A percentile compares a stretch with the other conserved stretches of the same genome.
phyloP scores from a whole-genome alignment of 2,113 vertebrate genomes.

The Sciurus niger region DNA sequence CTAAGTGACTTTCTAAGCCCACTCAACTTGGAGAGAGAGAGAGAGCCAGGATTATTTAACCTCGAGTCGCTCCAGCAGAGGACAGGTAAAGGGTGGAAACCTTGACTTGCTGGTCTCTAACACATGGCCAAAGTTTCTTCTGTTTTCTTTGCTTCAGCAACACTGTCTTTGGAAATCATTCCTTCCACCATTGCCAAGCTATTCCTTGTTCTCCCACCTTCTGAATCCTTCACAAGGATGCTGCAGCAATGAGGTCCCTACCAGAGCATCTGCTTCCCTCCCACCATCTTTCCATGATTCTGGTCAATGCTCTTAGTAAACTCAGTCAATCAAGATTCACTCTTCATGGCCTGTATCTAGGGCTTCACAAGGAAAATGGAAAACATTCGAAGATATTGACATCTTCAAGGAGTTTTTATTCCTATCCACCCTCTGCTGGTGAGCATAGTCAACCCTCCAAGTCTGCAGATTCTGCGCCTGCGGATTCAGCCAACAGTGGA shows the following conservation, averaged over 20 bases:
- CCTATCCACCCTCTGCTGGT: neutral
- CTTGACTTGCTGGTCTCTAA: neutral
- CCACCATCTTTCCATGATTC: neutral
- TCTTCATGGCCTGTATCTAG: neutral
- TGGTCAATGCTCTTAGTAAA: neutral
- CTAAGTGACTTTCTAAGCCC: neutral
- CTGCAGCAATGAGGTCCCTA: neutral
- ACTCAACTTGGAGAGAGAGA: neutral
- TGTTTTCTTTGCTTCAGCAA: neutral
- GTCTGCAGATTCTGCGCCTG: neutral
- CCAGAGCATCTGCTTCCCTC: neutral
- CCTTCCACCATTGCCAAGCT: neutral
- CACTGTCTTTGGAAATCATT: neutral
- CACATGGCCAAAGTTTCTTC: neutral
- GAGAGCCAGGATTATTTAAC: neutral
- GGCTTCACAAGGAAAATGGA: neutral
- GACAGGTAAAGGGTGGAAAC: neutral
- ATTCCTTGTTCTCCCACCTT: neutral
- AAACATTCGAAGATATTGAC: neutral
- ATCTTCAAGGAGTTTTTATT: neutral
- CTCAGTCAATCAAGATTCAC: neutral
- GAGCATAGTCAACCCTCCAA: neutral
- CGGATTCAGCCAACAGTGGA: neutral
- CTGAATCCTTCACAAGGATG: neutral
- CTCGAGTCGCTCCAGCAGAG: neutral